Evolutionary conservation across 2,113 vertebrate species (phyloP), one percentile per base, ranked within the genome.

Genomic region (Lepidothrix coronata): DNA sequence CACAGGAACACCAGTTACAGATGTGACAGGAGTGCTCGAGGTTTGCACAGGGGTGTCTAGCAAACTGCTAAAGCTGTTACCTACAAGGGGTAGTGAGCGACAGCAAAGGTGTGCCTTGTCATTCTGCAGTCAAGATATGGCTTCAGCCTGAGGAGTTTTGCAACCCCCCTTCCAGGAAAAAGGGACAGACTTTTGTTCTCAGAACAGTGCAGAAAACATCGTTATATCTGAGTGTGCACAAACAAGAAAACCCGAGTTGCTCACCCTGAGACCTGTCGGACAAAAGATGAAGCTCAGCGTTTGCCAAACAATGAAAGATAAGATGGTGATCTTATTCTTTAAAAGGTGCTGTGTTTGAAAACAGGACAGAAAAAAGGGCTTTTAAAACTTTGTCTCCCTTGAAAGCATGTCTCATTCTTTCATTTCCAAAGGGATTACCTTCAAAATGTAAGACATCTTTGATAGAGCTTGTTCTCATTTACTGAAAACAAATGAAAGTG

Each of bases 391-490:
- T 54, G 7, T 27, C 61, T 93, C 93, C 70, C 55, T 71, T 92
- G 79, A 95, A 94, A 91, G 28, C 28, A 31, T 8, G 21, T 83
- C 33, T 92, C 31, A 68, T 58, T 93, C 43, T 25, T 78, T 82
- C 49, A 61, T 76, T 88, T 94, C 92, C 85, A 87, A 86, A 85
- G 83, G 67, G 80, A 65, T 83, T 87, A 86, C 66, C 85, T 94
- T 94, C 85, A 95, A 94, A 96, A 93, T 13, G 31, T 71, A 74
- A 95, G 85, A 22, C 58, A 51, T 39, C 59, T 91, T 95, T 95
- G 94, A 95, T 77, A 90, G 30, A 78, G 25, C 58, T 94, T 90
- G 68, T 96, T 97, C 85, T 81, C 65, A 86, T 93, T 95, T 95
- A 82, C 61, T 66, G 81, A 91, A 93, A 92, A 91, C 41, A 94